A percentile compares a stretch with the other conserved stretches of the same genome.
Evolutionary conservation across 2,113 vertebrate genomes (phyloP).

Genomic region (Bombycilla garrulus): DNA sequence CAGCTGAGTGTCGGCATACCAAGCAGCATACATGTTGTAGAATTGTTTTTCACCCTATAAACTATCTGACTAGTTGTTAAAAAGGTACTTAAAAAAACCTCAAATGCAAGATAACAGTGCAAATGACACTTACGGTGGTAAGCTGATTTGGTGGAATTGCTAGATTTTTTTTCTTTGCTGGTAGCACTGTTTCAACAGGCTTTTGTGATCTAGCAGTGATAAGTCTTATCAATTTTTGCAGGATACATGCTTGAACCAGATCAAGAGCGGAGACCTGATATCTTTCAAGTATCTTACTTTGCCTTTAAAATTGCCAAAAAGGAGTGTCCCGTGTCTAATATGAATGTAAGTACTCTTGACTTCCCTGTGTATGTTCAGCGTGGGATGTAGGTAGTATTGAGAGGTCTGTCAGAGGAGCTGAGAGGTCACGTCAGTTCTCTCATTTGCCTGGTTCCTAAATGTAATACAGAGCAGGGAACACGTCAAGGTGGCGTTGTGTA

Average conservation of each 20-base stretch:
- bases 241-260: conserved; percentile 98
- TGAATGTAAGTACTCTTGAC: conserved; percentile 83
- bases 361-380: fast-evolving
- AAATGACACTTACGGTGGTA: too few species aligned
- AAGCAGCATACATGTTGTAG: fast-evolving
- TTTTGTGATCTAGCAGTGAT: background rate
- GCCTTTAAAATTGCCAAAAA: conserved; percentile 93
- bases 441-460: background rate
- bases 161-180: background rate
- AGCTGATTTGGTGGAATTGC: background rate
- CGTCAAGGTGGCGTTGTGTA: fast-evolving
- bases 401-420: background rate
- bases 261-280: conserved; percentile 91
- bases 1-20: too few species aligned
- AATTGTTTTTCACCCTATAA: background rate
- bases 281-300: conserved; percentile 95
- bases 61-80: background rate
- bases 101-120: background rate
- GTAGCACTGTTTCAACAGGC: background rate
- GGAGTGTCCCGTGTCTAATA: conserved; percentile 92
- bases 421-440: fast-evolving
- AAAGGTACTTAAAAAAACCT: background rate
- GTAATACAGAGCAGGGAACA: background rate
- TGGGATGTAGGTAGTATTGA: background rate
- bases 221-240: conserved; percentile 32